Base-by-base conservation (phyloP, 2,888 invertebrate species). In the Synanthedon tipuliformis region DNA sequence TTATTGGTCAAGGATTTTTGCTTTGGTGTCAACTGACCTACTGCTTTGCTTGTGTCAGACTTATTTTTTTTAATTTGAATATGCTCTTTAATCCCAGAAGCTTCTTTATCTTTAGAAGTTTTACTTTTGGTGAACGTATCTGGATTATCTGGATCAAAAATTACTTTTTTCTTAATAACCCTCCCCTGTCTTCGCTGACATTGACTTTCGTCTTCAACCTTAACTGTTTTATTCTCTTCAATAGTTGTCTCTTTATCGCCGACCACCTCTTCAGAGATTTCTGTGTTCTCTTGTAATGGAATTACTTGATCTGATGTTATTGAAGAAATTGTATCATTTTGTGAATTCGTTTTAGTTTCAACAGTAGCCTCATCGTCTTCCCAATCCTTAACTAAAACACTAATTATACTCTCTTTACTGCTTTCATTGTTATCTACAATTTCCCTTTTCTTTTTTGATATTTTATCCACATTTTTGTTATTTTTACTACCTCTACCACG, bases 101-200 rank as follows among this genome's bases (percentile, higher is more conserved):
- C 52, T 52, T 80, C 81, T 65, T 79, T 83, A 53, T 51, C 63
- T 64, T 80, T 84, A 55, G 61, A 51, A 54, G 59, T 55, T 73
- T 79, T 87, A 59, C 65, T 71, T 73, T 86, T 88, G 52, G 86
- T 88, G 59, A 81, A 88, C 48, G 88, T 85, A 56, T 85, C 87
- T 54, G 88, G 88, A 66, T 90, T 90, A 61, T 90, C 91, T 5
- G 93, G 93, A 75, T 93, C 93, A 90, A 92, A 93, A 59, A 92
- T 92, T 4, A 92, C 90, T 78, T 93, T 93, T 58, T 90, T 91
- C 67, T 92, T 93, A 34, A 93, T 92, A 16, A 92, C 86, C 62
- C 93, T 78, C 15, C 83, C 75, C 41, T 79, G 67, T 62, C 88
- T 74, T 50, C 79, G 71, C 56, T 81, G 81, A 2, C 82, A 81